These are phyloP conservation scores for Heliothis virescens DNA, from an alignment of 1,140 invertebrate genomes.

Conservation along the genomic window DNA sequence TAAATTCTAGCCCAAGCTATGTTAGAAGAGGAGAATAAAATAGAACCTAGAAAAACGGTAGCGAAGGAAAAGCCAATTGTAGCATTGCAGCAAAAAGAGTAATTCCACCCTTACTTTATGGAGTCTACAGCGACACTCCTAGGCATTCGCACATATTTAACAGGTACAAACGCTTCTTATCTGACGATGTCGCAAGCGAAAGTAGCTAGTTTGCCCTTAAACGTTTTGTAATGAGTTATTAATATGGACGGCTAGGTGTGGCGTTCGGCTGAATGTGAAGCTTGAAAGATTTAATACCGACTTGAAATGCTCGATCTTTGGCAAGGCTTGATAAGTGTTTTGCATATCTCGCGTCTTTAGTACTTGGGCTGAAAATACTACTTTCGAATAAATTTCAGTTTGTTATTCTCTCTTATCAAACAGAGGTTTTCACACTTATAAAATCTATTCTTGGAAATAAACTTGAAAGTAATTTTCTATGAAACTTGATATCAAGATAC, in stretches of 20 bases:
- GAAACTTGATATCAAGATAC: background rate
- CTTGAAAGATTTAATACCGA: slow-evolving; percentile 42
- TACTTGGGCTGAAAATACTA: background rate
- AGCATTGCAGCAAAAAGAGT: slow-evolving; percentile 8
- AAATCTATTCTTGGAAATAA: slow-evolving; percentile 3
- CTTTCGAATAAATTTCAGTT: too few relatives aligned
- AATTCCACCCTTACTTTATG: slow-evolving; percentile 9
- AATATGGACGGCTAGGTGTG: slow-evolving; percentile 56
- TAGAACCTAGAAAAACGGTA: background rate
- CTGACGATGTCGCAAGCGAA: slow-evolving; percentile 46
- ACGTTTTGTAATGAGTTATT: slow-evolving; percentile 57
- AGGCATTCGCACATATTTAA: slow-evolving; percentile 32
- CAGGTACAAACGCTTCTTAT: slow-evolving; percentile 40
- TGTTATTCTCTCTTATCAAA: too few relatives aligned
- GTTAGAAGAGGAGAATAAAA: background rate
- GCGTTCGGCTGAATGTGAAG: slow-evolving; percentile 35
- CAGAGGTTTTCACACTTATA: background rate
- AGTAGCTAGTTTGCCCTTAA: slow-evolving; percentile 56
- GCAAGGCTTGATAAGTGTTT: slow-evolving; percentile 23
- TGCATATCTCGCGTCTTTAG: slow-evolving; percentile 14
- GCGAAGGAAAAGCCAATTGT: background rate
- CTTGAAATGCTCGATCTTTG: slow-evolving; percentile 4
- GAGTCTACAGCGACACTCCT: background rate
- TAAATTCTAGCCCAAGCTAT: background rate
- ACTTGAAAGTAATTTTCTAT: background rate